Evolutionary conservation across 2,113 vertebrate genomes (phyloP).

Genomic region (Oophaga pumilio): DNA sequence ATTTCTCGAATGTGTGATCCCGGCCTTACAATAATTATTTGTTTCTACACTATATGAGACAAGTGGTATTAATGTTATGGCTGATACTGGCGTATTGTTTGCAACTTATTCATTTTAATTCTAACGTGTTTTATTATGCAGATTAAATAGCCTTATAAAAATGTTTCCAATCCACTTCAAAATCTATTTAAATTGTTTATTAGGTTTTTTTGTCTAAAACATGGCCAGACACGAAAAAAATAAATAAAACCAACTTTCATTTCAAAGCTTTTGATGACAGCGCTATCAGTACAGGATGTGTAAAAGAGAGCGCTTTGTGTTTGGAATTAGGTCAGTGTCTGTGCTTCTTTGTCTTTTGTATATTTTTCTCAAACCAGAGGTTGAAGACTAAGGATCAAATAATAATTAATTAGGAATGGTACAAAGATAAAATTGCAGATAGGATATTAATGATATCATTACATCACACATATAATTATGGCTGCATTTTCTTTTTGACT

Average conservation of each 20-base stretch:
- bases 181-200: background rate
- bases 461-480: conserved; percentile 45
- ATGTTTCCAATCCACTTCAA: background rate
- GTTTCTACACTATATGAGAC: no score
- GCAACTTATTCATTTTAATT: no score
- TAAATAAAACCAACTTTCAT: conserved; percentile 13
- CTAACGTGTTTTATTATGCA: background rate
- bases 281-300: conserved; percentile 25
- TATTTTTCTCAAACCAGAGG: background rate
- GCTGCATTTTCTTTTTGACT: conserved; percentile 25
- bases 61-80: no score
- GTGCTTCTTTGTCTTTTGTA: conserved; percentile 33
- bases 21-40: no score
- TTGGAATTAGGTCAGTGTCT: conserved; percentile 34
- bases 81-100: no score
- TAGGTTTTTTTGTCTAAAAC: conserved; percentile 7
- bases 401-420: conserved; percentile 32
- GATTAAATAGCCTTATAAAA: background rate
- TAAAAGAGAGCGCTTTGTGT: conserved; percentile 26
- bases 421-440: conserved; percentile 37
- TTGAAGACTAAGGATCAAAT: conserved; percentile 25
- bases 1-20: no score
- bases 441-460: conserved; percentile 50
- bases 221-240: conserved; percentile 21
- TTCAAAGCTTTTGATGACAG: conserved; percentile 23